phyloP scores from a whole-genome alignment of 2,113 vertebrate genomes.

The Pseudorasbora parva region DNA sequence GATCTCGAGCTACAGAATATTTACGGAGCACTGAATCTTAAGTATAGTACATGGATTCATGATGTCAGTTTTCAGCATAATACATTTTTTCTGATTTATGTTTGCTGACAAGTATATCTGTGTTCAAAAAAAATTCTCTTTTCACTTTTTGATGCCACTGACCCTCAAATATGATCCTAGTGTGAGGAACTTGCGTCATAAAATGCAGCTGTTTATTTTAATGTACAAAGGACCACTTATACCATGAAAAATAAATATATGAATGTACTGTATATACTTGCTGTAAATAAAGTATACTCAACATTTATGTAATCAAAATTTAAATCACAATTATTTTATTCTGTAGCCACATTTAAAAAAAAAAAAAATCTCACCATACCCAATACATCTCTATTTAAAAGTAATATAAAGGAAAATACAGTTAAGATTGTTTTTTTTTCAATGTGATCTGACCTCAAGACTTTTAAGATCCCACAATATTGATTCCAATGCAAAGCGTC shows the following conservation, averaged over 20 bases:
- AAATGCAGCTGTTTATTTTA: too few species aligned
- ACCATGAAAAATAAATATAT: background rate
- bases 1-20: constrained; percentile 63
- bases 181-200: background rate
- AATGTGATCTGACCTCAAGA: constrained; percentile 59
- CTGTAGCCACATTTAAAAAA: background rate
- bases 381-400: background rate
- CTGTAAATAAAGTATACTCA: too few species aligned
- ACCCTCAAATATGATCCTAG: background rate
- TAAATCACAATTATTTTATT: too few species aligned
- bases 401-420: constrained; percentile 47
- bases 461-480: constrained; percentile 34
- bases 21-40: constrained; percentile 58
- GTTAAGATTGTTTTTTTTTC: constrained; percentile 40
- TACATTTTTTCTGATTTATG: background rate
- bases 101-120: background rate
- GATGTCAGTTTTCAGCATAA: background rate
- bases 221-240: too few species aligned
- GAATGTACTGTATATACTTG: too few species aligned
- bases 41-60: constrained; percentile 49
- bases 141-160: background rate
- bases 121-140: too few species aligned
- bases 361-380: background rate
- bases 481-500: constrained; percentile 63
- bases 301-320: too few species aligned